Evolutionary conservation across 2,888 invertebrate species (phyloP), one percentile per base, ranked within the genome.

Genomic region (Holacanthella duospinosa): DNA sequence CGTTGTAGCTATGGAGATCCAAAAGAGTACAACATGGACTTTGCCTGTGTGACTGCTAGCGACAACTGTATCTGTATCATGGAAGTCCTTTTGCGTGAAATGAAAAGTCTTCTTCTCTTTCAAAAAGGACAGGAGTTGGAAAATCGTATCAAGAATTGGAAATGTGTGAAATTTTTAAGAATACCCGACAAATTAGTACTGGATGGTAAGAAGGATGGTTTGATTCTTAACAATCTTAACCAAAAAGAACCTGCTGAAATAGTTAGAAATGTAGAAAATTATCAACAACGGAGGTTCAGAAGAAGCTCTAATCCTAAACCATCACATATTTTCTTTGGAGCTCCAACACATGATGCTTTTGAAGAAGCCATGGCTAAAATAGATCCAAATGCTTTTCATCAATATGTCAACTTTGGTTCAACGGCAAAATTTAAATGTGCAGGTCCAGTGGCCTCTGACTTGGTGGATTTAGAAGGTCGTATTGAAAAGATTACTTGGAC

Each of bases 351-450:
- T 24, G 64, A 58, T n/a, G 56, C 43, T 48, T 43, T 60, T 28
- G 44, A 44, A 2, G 56, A 43, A 26, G 48, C 25, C 1, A 56
- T 64, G 1, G 55, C 60, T 2, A 28, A 60, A n/a, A 25, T 64
- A 48, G 48, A 59, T 27, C 57, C 60, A 29, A 56, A 28, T 43
- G 55, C 44, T 1, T 9, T 24, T 1, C 64, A 64, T 26, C 60
- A 56, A 36, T 60, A 60, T 43, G 57, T 60, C 19, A 48, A 53
- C 19, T 53, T 64, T 26, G 64, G 64, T 4, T 19, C 60, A 2
- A 2, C 57, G 16, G 60, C 55, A 21, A 29, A 27, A 29, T 25
- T 62, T n/a, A 29, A 29, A 21, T 62, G 62, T 25, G 58, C 29
- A 16, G 27, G 29, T 29, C 1, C 19, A 19, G 54, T 16, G 6